Conservation (phyloP, 2,888 invertebrate species). For the Pimpla rufipes region DNA sequence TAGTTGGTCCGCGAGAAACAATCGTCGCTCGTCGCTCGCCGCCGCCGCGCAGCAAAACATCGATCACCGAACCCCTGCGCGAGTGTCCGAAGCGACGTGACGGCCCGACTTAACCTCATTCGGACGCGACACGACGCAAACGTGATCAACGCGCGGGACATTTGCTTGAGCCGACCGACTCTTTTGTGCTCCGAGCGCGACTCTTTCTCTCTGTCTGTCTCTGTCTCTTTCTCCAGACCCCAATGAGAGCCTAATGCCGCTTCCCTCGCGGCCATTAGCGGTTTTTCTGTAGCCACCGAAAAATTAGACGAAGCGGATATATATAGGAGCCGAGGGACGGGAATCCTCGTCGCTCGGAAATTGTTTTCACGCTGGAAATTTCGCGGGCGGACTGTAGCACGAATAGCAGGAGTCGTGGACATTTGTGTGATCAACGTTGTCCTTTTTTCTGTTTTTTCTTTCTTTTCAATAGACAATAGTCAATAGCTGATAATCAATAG, state of each 20-base stretch:
- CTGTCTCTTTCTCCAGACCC: background rate
- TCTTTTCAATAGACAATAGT: too few relatives aligned
- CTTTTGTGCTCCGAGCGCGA: background rate
- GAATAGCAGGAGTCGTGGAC: too few relatives aligned
- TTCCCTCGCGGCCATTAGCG: background rate
- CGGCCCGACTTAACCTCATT: slow-evolving; percentile 57
- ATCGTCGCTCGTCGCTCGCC: slow-evolving; percentile 31
- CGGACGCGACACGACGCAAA: slow-evolving; percentile 16
- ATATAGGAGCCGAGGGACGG: too few relatives aligned
- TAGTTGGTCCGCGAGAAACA: slow-evolving; percentile 44
- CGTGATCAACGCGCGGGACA: slow-evolving; percentile 43
- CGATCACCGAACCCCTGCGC: slow-evolving; percentile 45
- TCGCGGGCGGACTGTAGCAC: too few relatives aligned
- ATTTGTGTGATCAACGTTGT: too few relatives aligned
- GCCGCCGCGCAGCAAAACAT: slow-evolving; percentile 58
- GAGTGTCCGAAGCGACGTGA: slow-evolving; percentile 44
- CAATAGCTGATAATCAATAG: too few relatives aligned
- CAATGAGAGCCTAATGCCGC: background rate
- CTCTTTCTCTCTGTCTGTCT: too few relatives aligned
- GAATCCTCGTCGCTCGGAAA: too few relatives aligned
- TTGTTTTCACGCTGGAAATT: too few relatives aligned
- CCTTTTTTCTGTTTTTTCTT: too few relatives aligned
- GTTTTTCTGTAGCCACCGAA: slow-evolving; percentile 10
- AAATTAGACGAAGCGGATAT: background rate
- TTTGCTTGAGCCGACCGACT: background rate